Conservation (phyloP, 2,888 invertebrate genomes). For the Odontocerum albicorne region DNA sequence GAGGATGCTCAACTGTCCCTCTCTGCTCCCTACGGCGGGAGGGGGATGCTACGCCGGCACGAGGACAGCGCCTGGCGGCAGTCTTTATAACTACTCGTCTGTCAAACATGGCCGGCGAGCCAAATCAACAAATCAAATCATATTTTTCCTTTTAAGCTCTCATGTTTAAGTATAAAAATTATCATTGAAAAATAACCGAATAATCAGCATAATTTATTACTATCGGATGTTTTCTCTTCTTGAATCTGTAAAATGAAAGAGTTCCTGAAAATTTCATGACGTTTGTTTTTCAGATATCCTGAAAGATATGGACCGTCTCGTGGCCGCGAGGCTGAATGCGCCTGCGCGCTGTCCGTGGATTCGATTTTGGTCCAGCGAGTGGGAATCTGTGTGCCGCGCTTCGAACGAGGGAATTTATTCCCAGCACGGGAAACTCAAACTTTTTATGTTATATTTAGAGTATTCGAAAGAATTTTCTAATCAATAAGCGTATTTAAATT, state of each 20-base stretch:
- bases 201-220: no score
- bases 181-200: no score
- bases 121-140: no score
- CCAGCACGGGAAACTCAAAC: no score
- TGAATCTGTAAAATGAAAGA: no score
- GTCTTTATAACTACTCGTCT: conserved; percentile 48
- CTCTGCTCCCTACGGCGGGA: conserved; percentile 38
- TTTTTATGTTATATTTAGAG: no score
- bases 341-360: conserved; percentile 53
- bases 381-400: conserved; percentile 38
- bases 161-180: no score
- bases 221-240: no score
- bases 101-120: conserved; percentile 29
- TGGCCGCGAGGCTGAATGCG: conserved; percentile 43
- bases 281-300: conserved; percentile 17
- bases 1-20: conserved; percentile 16
- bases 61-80: conserved; percentile 48
- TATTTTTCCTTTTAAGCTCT: no score
- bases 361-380: conserved; percentile 62
- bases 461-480: no score
- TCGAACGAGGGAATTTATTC: no score
- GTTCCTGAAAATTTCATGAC: neutral
- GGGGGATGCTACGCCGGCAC: conserved; percentile 41
- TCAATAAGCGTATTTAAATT: no score
- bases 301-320: conserved; percentile 14